Evolutionary conservation across 2,888 invertebrate species (phyloP).

Genomic region (Mayetiola destructor): DNA sequence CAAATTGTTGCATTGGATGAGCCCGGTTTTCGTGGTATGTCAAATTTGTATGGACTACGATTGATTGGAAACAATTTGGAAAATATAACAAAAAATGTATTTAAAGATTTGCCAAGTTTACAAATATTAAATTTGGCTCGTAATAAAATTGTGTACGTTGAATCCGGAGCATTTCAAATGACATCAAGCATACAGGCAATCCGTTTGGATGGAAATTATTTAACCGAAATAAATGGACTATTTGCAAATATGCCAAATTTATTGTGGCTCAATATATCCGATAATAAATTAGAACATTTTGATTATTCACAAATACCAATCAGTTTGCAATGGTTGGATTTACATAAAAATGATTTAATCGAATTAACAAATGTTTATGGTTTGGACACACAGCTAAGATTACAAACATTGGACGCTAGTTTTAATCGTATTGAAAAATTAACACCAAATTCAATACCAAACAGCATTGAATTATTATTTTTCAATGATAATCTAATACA

Average conservation of each 20-base stretch:
- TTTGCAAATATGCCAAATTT: constrained; percentile 71
- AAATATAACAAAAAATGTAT: constrained; percentile 65
- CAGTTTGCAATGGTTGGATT: constrained; percentile 74
- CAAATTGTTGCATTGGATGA: constrained; percentile 58
- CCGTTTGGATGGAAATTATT: constrained; percentile 69
- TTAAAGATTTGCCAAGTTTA: constrained; percentile 62
- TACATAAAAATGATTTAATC: constrained; percentile 72
- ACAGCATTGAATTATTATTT: constrained; percentile 71
- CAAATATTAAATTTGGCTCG: constrained; percentile 79
- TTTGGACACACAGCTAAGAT: constrained; percentile 51
- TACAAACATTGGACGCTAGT: constrained; percentile 79
- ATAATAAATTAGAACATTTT: constrained; percentile 77
- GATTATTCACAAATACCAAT: constrained; percentile 73
- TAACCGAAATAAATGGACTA: constrained; percentile 67
- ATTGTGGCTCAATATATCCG: constrained; percentile 80
- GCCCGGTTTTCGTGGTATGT: constrained; percentile 68
- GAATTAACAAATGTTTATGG: constrained; percentile 63
- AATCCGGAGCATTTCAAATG: constrained; percentile 66
- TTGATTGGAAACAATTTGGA: constrained; percentile 78
- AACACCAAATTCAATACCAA: constrained; percentile 60
- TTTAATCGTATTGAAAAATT: constrained; percentile 74
- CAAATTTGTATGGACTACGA: constrained; percentile 72
- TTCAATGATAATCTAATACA: constrained; percentile 79
- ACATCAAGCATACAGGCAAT: constrained; percentile 72
- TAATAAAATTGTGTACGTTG: constrained; percentile 64